Conservation (phyloP, 2,113 vertebrate genomes). For the Hemiprocne comata region DNA sequence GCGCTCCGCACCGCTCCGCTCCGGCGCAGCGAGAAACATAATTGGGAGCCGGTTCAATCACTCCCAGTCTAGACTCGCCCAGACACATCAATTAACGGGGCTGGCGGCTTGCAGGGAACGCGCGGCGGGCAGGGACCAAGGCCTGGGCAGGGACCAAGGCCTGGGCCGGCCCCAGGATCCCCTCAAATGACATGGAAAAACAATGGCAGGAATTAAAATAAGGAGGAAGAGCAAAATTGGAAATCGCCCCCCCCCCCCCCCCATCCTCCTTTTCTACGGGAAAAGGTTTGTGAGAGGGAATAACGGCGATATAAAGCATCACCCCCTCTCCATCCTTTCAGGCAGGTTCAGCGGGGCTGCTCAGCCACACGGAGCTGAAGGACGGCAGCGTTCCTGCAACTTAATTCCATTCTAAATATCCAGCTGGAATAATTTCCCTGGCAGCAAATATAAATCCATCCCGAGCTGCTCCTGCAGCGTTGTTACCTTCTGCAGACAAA, state of each 20-base stretch:
- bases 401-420: background rate
- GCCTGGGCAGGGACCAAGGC: too few relatives aligned
- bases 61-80: conserved; percentile 77
- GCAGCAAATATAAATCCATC: background rate
- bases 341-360: too few relatives aligned
- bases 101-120: conserved; percentile 69
- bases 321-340: too few relatives aligned
- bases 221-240: background rate
- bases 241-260: background rate
- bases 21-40: conserved; percentile 76
- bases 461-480: background rate
- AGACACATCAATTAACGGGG: conserved; percentile 78
- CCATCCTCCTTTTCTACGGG: too few relatives aligned
- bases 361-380: too few relatives aligned
- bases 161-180: background rate
- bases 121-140: conserved; percentile 45
- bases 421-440: background rate
- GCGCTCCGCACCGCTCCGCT: conserved; percentile 67
- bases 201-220: background rate
- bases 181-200: too few relatives aligned
- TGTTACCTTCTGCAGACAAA: conserved; percentile 33
- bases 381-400: too few relatives aligned
- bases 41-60: conserved; percentile 73
- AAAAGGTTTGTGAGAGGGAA: too few relatives aligned
- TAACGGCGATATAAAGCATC: too few relatives aligned